phyloP scores from a whole-genome alignment of 2,113 vertebrate genomes.

The chimpanzee (Pan troglodytes) region NHGRI_mPanTro3-v2.1_pri NC_072421.2:36569501-36570000 shows the following conservation, averaged over 20 bases:
- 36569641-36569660: neutral
- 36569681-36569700: neutral
- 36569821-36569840: slow-evolving; percentile 26
- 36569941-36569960: neutral
- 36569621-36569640: neutral
- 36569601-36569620: neutral
- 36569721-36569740: neutral
- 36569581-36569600: neutral
- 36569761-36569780: neutral
- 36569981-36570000: neutral
- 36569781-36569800: neutral
- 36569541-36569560: neutral
- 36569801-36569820: neutral
- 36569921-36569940: neutral
- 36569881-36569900: too few species aligned
- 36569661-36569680: neutral
- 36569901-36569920: neutral
- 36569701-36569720: slow-evolving; percentile 15
- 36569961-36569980: slow-evolving; percentile 24
- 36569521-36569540: neutral
- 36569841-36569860: neutral
- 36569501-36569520: neutral
- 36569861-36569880: neutral
- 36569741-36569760: neutral
- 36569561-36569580: neutral